phyloP scores from a whole-genome alignment of 2,113 vertebrate genomes.

The Hyperopisus bebe region DNA sequence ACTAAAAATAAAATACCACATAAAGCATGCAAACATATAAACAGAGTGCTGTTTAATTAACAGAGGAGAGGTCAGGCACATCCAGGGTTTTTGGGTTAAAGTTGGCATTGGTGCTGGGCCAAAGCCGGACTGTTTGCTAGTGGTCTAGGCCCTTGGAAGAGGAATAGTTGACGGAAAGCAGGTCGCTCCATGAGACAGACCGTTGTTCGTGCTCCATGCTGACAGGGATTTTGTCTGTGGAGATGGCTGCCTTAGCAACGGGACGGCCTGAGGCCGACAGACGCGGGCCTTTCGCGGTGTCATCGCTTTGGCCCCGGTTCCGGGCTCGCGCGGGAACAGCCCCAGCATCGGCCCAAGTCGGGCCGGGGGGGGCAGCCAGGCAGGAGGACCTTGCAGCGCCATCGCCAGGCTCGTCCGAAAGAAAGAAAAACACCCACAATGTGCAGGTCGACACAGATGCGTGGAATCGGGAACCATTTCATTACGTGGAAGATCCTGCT shows the following conservation, averaged over 20 bases:
- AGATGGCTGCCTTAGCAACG: constrained; percentile 52
- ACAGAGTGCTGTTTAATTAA: not conserved
- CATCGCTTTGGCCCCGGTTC: constrained; percentile 31
- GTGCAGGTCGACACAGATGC: not conserved
- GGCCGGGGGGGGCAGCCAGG: not conserved
- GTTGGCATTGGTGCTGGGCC: not conserved
- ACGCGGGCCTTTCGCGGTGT: constrained; percentile 39
- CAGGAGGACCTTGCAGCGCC: not conserved
- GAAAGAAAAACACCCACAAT: not conserved
- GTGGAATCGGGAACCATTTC: not conserved
- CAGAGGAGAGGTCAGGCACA: not conserved
- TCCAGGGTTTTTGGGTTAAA: not conserved
- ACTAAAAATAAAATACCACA: not conserved
- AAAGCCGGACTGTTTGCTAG: not conserved
- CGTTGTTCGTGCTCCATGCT: constrained; percentile 9
- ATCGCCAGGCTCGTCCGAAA: not conserved
- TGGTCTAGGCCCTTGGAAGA: constrained; percentile 7
- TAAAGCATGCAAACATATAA: not conserved
- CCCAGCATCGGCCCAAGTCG: not conserved
- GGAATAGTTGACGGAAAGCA: constrained; percentile 22
- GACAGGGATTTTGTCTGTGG: constrained; percentile 48
- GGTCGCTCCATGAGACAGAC: not conserved
- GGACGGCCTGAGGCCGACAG: constrained; percentile 39
- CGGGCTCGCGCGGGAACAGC: not conserved
- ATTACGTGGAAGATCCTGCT: not conserved